Conservation (phyloP, 2,888 invertebrate species). For the Sicus ferrugineus region DNA sequence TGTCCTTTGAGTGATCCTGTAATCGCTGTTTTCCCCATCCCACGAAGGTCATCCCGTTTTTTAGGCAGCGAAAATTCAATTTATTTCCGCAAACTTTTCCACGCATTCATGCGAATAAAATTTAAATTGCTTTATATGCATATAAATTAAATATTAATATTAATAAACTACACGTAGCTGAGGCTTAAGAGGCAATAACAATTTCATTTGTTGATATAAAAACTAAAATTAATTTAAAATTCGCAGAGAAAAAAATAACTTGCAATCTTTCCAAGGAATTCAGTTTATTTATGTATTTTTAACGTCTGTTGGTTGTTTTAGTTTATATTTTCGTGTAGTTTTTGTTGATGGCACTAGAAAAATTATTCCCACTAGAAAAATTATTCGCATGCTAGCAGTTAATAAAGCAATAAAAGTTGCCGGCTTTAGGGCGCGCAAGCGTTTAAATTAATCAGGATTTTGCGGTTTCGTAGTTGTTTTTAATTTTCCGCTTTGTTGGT, state of each 20-base stretch:
- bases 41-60: too few relatives aligned
- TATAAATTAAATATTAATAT: not conserved
- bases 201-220: not conserved
- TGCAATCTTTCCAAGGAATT: not conserved
- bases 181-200: not conserved
- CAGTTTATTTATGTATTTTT: constrained; percentile 19
- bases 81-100: not conserved
- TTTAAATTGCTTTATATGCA: not conserved
- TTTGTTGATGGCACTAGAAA: not conserved
- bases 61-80: not conserved
- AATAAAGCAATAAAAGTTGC: constrained; percentile 10
- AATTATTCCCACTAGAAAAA: not conserved
- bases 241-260: not conserved
- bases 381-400: constrained; percentile 1
- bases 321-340: not conserved
- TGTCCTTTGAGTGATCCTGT: too few relatives aligned
- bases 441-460: constrained; percentile 16
- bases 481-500: not conserved
- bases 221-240: not conserved
- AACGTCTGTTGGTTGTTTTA: not conserved
- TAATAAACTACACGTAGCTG: not conserved
- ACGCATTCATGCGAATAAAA: not conserved
- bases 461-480: not conserved
- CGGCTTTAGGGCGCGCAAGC: constrained; percentile 7
- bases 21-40: too few relatives aligned